Conservation (phyloP, 2,888 invertebrate species). For the Crocallis elinguaria region DNA sequence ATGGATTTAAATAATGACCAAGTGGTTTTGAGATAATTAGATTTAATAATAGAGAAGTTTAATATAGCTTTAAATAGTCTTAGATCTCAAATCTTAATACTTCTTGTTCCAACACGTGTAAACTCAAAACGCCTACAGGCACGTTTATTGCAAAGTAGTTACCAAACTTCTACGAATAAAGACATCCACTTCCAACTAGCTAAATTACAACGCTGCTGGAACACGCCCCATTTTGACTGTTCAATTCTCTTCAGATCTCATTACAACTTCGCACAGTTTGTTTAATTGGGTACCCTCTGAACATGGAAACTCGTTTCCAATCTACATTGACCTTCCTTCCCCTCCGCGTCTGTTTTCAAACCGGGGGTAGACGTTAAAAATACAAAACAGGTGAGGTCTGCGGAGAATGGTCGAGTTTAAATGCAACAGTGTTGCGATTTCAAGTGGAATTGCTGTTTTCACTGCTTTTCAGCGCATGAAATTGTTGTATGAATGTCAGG, state of each 20-base stretch:
- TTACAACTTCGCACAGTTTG: conserved; percentile 57
- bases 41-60: not conserved
- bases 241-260: conserved; percentile 57
- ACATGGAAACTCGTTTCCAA: conserved; percentile 45
- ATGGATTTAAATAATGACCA: too few species aligned
- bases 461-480: conserved; percentile 49
- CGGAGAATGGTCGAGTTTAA: conserved; percentile 43
- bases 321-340: conserved; percentile 36
- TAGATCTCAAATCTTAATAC: not conserved
- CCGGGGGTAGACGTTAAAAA: conserved; percentile 14
- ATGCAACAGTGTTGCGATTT: conserved; percentile 48
- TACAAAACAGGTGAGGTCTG: conserved; percentile 33
- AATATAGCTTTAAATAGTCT: not conserved
- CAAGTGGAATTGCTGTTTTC: conserved; percentile 48
- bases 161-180: conserved; percentile 29
- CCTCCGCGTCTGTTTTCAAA: conserved; percentile 12
- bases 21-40: too few species aligned
- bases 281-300: conserved; percentile 56
- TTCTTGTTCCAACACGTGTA: conserved; percentile 1
- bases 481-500: conserved; percentile 44
- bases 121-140: conserved; percentile 12
- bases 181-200: conserved; percentile 39
- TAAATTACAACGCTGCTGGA: conserved; percentile 40
- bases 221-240: conserved; percentile 49
- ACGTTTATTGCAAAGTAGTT: conserved; percentile 25